Base-by-base conservation (phyloP, 2,888 invertebrate species). In the Himalopsyche anomala region DNA sequence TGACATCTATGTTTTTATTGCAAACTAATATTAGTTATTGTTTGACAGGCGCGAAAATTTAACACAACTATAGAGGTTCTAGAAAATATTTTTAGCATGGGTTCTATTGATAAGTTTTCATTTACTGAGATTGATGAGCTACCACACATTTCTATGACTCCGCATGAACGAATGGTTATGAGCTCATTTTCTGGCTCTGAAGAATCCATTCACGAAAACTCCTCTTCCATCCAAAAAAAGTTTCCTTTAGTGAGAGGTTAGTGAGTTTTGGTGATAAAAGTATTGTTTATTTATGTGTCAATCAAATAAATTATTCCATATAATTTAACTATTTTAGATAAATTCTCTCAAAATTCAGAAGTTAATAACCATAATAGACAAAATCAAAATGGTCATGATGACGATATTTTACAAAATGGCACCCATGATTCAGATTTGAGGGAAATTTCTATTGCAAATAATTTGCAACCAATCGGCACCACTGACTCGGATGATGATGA, bases 401-500 rank as follows among this genome's bases (percentile, higher is more conserved):
- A 56, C 45, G 11, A 36, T 28, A 54, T 56, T 80, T 56, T 15
- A 19, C 54, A 80, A 45, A n/a, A 54, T 12, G 80, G 51, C 42
- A 55, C 79, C 11, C 69, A 80, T 6, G 89, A 88, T 36, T 85
- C 85, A n/a, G 83, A 83, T 82, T 82, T 86, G 45, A 84, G 84
- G 69, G 86, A 86, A 55, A 84, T 86, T 82, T 79, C 80, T 83
- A n/a, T 55, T 82, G 85, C 79, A 84, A 88, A 86, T 86, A 86
- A 83, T 82, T 81, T 55, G 79, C 81, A 74, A 82, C 82, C 81
- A 9, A 54, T 56, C 0, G 74, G 82, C 55, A 79, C 38, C 9
- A 38, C 55, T 15, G 89, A 89, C 17, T 84, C 85, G 3, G 85
- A 85, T 79, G 80, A 87, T 62, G 87, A 86, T 56, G 87, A 86